A percentile compares a stretch with the other conserved stretches of the same genome.
phyloP scores from a whole-genome alignment of 2,888 invertebrate species.

The Tortrix viridana region DNA sequence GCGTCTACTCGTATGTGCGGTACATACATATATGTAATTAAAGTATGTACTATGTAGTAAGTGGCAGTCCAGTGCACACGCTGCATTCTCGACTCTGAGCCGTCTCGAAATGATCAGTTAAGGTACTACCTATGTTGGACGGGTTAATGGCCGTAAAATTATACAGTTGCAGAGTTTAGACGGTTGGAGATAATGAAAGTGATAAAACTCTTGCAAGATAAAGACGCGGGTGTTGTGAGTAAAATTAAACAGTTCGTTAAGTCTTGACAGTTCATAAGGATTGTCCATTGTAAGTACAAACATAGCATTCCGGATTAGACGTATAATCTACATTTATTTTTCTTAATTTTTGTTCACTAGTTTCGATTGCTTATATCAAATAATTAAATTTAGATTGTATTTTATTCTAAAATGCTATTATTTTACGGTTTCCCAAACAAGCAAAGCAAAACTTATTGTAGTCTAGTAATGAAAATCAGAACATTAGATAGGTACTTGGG shows the following conservation, averaged over 20 bases:
- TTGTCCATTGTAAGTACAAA: too few relatives aligned
- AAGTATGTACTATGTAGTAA: slow-evolving; percentile 11
- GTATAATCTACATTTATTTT: too few relatives aligned
- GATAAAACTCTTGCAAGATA: slow-evolving; percentile 32
- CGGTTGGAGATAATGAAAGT: slow-evolving; percentile 28
- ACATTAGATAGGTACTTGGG: too few relatives aligned
- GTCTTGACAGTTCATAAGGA: background rate
- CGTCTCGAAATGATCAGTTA: slow-evolving; percentile 34
- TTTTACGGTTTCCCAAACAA: too few relatives aligned
- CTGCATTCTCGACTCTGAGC: slow-evolving; percentile 15
- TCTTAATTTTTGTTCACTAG: too few relatives aligned
- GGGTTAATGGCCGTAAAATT: slow-evolving; percentile 55
- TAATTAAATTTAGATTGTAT: too few relatives aligned
- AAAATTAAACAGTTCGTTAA: slow-evolving; percentile 20
- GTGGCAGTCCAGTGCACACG: slow-evolving; percentile 25
- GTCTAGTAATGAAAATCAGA: too few relatives aligned
- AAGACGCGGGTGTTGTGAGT: slow-evolving; percentile 19
- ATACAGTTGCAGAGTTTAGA: slow-evolving; percentile 46
- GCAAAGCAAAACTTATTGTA: too few relatives aligned
- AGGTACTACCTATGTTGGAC: slow-evolving; percentile 38
- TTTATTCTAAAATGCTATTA: too few relatives aligned
- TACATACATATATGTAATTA: background rate
- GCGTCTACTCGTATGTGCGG: background rate
- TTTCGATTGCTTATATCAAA: too few relatives aligned
- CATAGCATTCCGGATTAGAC: too few relatives aligned